A percentile compares a stretch with the other conserved stretches of the same genome.
Conservation (phyloP, 1,140 invertebrate genomes). For the Drosophila prosaltans region DNA sequence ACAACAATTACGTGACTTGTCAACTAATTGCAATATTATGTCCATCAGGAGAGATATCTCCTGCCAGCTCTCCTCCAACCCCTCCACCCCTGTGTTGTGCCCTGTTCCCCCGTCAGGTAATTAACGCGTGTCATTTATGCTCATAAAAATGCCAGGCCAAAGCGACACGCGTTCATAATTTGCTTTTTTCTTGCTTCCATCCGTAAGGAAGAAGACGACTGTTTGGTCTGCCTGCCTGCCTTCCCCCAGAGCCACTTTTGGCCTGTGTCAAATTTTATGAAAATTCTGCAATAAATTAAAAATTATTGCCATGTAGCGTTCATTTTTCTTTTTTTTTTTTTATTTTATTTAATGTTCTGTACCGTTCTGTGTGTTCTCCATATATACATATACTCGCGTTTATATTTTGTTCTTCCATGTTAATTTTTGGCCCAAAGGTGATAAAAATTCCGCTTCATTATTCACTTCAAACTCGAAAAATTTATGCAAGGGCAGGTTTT, state of each 20-base stretch:
- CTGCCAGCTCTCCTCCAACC: background rate
- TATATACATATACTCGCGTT: background rate
- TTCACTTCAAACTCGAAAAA: slow-evolving; percentile 53
- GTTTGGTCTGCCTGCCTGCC: slow-evolving; percentile 9
- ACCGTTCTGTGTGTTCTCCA: slow-evolving; percentile 41
- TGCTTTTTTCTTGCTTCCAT: slow-evolving; percentile 35
- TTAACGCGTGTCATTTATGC: slow-evolving; percentile 78
- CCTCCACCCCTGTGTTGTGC: background rate
- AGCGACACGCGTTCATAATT: slow-evolving; percentile 74
- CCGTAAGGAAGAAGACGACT: slow-evolving; percentile 1
- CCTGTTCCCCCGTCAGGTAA: slow-evolving; percentile 45
- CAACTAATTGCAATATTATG: slow-evolving; percentile 78
- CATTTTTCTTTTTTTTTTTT: slow-evolving; percentile 33
- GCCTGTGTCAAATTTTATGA: slow-evolving; percentile 64
- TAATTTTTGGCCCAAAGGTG: slow-evolving; percentile 67
- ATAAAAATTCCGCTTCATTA: slow-evolving; percentile 69
- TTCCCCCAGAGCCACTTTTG: background rate
- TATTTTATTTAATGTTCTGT: slow-evolving; percentile 21
- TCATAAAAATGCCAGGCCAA: slow-evolving; percentile 69
- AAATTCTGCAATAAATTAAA: slow-evolving; percentile 80
- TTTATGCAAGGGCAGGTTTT: slow-evolving; percentile 66
- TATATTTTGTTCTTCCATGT: slow-evolving; percentile 50
- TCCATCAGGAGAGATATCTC: slow-evolving; percentile 49
- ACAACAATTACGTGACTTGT: slow-evolving; percentile 74
- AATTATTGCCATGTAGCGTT: slow-evolving; percentile 67